These are phyloP conservation scores for Pseudomyrmex cubaensis DNA, from an alignment of 1,140 invertebrate species.

Conservation along the genomic window DNA sequence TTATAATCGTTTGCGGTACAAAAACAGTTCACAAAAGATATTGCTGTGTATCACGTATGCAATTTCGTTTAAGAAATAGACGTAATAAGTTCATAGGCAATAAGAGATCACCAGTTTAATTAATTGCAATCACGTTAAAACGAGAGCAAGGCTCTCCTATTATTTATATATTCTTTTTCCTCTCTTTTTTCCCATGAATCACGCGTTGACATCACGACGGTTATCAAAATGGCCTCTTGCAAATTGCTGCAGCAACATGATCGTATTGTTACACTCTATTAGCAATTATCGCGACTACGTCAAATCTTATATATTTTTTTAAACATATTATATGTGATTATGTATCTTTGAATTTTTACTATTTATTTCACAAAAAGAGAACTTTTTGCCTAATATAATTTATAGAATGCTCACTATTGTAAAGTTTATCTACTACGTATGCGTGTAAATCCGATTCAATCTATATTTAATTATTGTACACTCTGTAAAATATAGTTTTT, in stretches of 20 bases:
- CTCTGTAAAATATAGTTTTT: no score
- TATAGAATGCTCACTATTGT: no score
- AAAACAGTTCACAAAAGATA: neutral
- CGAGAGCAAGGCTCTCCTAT: neutral
- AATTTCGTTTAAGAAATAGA: neutral
- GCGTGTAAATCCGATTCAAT: no score
- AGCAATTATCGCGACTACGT: neutral
- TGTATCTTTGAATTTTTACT: neutral
- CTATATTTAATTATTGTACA: no score
- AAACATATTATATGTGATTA: constrained; percentile 9
- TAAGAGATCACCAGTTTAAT: neutral
- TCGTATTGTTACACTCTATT: neutral
- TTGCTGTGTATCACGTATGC: neutral
- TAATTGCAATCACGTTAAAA: neutral
- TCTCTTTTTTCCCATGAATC: constrained; percentile 26
- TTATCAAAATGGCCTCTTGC: constrained; percentile 29
- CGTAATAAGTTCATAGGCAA: neutral
- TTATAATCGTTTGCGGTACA: neutral
- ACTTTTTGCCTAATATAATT: no score
- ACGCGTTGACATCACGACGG: constrained; percentile 10
- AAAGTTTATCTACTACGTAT: no score
- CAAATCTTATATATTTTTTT: neutral
- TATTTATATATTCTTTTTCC: constrained; percentile 23
- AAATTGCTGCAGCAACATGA: neutral
- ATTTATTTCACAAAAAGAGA: neutral